Evolutionary conservation across 2,888 invertebrate species (phyloP).

Genomic region (Cosmopolites sordidus): DNA sequence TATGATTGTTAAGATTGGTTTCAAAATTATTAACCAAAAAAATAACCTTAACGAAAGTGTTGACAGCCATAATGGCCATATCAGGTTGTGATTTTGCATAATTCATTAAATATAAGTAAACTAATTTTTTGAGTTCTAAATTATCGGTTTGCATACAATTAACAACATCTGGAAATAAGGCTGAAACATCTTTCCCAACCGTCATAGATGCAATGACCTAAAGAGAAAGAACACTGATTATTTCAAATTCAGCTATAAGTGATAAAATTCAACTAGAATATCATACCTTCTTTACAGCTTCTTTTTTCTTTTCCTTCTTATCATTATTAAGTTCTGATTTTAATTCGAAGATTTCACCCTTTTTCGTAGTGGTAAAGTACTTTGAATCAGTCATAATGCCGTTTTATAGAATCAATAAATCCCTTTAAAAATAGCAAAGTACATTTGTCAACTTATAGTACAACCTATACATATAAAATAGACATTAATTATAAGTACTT

Average conservation of each 20-base stretch:
- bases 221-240: slow-evolving; percentile 20
- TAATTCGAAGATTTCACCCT: slow-evolving; percentile 98
- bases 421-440: too few species aligned
- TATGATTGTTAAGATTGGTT: background rate
- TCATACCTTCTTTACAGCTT: slow-evolving; percentile 95
- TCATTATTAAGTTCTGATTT: slow-evolving; percentile 99
- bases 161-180: slow-evolving; percentile 97
- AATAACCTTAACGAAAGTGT: slow-evolving; percentile 96
- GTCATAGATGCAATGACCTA: slow-evolving; percentile 99
- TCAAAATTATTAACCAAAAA: background rate
- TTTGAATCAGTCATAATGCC: slow-evolving; percentile 93
- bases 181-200: slow-evolving; percentile 98
- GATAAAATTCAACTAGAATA: background rate
- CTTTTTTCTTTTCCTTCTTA: slow-evolving; percentile 99
- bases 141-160: slow-evolving; percentile 99
- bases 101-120: slow-evolving; percentile 98
- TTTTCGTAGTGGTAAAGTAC: slow-evolving; percentile 99
- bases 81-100: slow-evolving; percentile 99
- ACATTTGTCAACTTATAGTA: too few species aligned
- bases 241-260: background rate
- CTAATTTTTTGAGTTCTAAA: slow-evolving; percentile 95
- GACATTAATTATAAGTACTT: too few species aligned
- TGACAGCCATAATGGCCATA: slow-evolving; percentile 99
- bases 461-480: too few species aligned
- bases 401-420: background rate